phyloP scores from a whole-genome alignment of 2,888 invertebrate species.

The Drosophila neonasuta region DNA sequence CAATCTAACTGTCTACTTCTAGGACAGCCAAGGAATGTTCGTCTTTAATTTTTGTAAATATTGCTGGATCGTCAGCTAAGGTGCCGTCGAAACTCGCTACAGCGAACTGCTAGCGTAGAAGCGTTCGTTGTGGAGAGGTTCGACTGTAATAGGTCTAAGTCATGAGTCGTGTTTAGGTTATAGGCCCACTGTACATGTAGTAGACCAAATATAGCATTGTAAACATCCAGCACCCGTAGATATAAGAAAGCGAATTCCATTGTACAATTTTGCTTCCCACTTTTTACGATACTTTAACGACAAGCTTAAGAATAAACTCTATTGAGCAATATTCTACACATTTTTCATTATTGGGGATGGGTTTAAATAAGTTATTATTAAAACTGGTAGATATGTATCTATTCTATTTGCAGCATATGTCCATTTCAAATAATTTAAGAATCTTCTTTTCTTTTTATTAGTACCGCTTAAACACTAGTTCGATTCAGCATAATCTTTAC shows the following conservation, averaged over 20 bases:
- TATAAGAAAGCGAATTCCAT: conserved; percentile 67
- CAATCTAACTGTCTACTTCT: conserved; percentile 85
- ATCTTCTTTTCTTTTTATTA: conserved; percentile 37
- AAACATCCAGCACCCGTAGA: conserved; percentile 56
- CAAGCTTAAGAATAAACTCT: conserved; percentile 50
- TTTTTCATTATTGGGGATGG: conserved; percentile 3
- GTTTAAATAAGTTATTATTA: neutral
- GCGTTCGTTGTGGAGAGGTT: conserved; percentile 8
- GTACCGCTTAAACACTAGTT: conserved; percentile 40
- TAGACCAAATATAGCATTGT: conserved; percentile 76
- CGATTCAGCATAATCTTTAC: conserved; percentile 60
- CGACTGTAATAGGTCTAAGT: conserved; percentile 38
- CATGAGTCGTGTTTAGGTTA: conserved; percentile 49
- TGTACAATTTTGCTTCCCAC: conserved; percentile 71
- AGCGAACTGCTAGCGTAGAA: neutral
- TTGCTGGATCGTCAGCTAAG: conserved; percentile 48
- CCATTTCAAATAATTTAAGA: neutral
- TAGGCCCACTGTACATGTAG: conserved; percentile 67
- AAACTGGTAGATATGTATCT: too few relatives aligned
- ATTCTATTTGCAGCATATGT: too few relatives aligned
- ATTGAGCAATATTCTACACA: conserved; percentile 21
- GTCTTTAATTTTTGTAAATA: conserved; percentile 57
- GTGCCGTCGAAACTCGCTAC: conserved; percentile 19
- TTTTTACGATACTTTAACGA: conserved; percentile 53
- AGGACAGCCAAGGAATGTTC: conserved; percentile 43